Conservation (phyloP, 2,113 vertebrate genomes). For the Brachypteracias leptosomus region DNA sequence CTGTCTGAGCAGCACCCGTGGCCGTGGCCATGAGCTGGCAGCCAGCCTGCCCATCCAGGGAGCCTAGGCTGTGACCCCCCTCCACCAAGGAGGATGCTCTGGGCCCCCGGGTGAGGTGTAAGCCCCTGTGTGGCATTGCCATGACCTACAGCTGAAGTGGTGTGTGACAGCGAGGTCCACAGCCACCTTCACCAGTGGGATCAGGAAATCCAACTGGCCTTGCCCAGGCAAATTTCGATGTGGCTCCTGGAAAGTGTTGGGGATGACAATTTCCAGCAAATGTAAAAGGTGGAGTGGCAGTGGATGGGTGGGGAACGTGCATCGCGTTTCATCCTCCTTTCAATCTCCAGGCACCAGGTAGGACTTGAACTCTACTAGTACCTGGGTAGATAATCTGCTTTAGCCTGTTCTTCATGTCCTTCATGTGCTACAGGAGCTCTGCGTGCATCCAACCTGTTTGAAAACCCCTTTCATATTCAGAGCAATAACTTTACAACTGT, state of each 20-base stretch:
- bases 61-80: rapidly evolving
- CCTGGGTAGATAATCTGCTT: not conserved
- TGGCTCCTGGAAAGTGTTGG: rapidly evolving
- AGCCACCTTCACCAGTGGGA: not conserved
- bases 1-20: not conserved
- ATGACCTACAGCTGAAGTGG: not conserved
- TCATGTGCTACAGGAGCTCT: not conserved
- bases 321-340: not conserved
- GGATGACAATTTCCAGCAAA: not conserved
- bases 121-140: rapidly evolving
- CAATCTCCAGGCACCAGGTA: not conserved
- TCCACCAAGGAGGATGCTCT: not conserved
- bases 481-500: not conserved
- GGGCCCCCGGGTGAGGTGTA: rapidly evolving
- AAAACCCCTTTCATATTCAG: not conserved
- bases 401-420: no score
- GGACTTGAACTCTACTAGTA: not conserved
- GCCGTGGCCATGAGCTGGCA: not conserved
- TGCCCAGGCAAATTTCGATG: rapidly evolving
- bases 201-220: not conserved
- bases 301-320: not conserved
- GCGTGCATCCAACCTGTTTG: not conserved
- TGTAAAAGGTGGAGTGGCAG: not conserved
- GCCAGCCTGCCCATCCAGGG: rapidly evolving
- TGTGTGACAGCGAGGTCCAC: not conserved